Evolutionary conservation across 2,113 vertebrate species (phyloP), one percentile per base, ranked within the genome.

Genomic region (Crypturellus undulatus): DNA sequence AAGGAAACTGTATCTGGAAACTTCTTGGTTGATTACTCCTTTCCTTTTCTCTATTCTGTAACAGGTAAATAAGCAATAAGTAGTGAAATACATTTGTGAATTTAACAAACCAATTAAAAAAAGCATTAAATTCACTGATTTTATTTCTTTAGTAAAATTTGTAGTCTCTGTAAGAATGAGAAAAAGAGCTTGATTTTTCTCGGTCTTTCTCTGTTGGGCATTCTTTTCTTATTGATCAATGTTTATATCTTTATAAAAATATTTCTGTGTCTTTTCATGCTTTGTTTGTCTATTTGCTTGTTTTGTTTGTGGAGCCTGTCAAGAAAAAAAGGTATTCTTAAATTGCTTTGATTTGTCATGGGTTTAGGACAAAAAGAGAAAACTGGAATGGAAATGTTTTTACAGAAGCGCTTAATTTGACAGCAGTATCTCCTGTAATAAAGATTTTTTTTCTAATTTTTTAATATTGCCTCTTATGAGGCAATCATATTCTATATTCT

Each of bases 91-190:
- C 25, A 47, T 19, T 71, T 47, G 9, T 24, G 12, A 8, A 34
- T 83, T 90, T 93, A 89, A 65, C 14, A 81, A 89, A 71, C 16
- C 12, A 79, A 45, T 51, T 11, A 49, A 10, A 24, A 76, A 92
- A 95, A 69, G 87, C 51, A 91, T 90, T 90, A 51, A 52, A 82
- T 86, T 30, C 78, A 81, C 49, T 63, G 21, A 79, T 85, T 87
- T 34, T 81, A 52, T 86, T 94, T 7, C 40, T 69, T 92, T 90
- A 54, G 59, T 86, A 77, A 9, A 4, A 40, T 32, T 70, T 47
- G 79, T 56, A 22, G 11, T 84, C 22, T 84, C 16, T 79, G 10
- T 26, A 60, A 22, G 10, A 90, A 85, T 30, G 13, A 51, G 8
- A 75, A 19, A 62, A 63, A 63, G 15, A 75, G 10, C 7, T 79